These are phyloP conservation scores for Acanthococcus lagerstroemiae DNA, from an alignment of 2,888 invertebrate genomes.

Conservation along the genomic window DNA sequence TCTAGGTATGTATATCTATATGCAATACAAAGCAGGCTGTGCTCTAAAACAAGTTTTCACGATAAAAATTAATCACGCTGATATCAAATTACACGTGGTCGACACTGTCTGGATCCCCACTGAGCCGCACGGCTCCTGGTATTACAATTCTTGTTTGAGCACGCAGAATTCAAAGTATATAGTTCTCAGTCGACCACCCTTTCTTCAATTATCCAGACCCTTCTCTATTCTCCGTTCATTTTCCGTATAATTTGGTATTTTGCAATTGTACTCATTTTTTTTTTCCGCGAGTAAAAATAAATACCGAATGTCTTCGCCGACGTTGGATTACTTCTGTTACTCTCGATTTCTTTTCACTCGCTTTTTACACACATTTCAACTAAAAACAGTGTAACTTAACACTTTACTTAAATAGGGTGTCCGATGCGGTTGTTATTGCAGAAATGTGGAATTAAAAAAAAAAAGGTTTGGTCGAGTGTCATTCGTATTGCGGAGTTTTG, in stretches of 20 bases:
- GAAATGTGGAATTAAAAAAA: neutral
- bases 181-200: neutral
- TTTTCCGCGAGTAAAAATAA: too few relatives aligned
- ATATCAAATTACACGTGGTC: conserved; percentile 25
- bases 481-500: neutral
- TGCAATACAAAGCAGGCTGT: too few relatives aligned
- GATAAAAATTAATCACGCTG: conserved; percentile 27
- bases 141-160: conserved; percentile 1
- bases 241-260: neutral
- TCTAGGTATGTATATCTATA: too few relatives aligned
- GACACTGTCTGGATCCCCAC: conserved; percentile 14
- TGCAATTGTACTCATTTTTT: too few relatives aligned
- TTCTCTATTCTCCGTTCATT: neutral
- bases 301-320: conserved; percentile 8
- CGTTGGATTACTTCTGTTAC: conserved; percentile 1
- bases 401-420: conserved; percentile 18
- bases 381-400: conserved; percentile 25
- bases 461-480: conserved; percentile 14
- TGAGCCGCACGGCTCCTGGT: conserved; percentile 18
- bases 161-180: neutral
- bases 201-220: neutral
- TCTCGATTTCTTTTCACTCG: neutral
- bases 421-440: neutral
- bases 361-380: too few relatives aligned
- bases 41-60: conserved; percentile 8